These are phyloP conservation scores for Drosophila funebris DNA, from an alignment of 1,140 invertebrate genomes.

Conservation along the genomic window DNA sequence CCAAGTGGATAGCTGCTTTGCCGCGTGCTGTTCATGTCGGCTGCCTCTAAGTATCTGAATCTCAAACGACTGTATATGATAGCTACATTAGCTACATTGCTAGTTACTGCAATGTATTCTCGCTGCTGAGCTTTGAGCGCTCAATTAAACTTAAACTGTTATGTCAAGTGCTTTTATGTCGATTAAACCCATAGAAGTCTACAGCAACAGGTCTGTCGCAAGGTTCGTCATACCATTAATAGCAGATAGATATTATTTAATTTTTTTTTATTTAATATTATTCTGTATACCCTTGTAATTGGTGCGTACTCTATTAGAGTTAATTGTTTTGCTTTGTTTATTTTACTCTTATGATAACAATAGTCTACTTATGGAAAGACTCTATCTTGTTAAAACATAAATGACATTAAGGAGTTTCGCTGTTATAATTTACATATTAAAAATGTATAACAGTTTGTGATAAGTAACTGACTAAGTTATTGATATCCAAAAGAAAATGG, in stretches of 20 bases:
- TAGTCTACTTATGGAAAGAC: too few relatives aligned
- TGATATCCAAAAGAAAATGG: too few relatives aligned
- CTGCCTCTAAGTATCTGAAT: conserved; percentile 22
- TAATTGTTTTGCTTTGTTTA: too few relatives aligned
- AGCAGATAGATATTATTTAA: not conserved
- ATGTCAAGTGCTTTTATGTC: conserved; percentile 16
- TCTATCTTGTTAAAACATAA: too few relatives aligned
- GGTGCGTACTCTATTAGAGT: not conserved
- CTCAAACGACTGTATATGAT: not conserved
- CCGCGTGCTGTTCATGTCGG: conserved; percentile 45
- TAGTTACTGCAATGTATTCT: conserved; percentile 2
- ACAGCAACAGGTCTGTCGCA: not conserved
- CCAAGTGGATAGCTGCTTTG: conserved; percentile 11
- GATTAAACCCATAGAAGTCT: not conserved
- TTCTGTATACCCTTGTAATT: not conserved
- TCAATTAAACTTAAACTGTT: conserved; percentile 30
- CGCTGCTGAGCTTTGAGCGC: conserved; percentile 20
- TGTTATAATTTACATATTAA: too few relatives aligned
- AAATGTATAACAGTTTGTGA: too few relatives aligned
- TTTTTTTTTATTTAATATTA: not conserved
- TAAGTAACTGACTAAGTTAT: too few relatives aligned
- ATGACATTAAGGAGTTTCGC: too few relatives aligned
- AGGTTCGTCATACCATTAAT: not conserved
- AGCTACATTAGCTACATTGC: conserved; percentile 12
- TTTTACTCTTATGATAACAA: too few relatives aligned